Base-by-base conservation (phyloP, 2,888 invertebrate species). In the Nowickia ferox region DNA sequence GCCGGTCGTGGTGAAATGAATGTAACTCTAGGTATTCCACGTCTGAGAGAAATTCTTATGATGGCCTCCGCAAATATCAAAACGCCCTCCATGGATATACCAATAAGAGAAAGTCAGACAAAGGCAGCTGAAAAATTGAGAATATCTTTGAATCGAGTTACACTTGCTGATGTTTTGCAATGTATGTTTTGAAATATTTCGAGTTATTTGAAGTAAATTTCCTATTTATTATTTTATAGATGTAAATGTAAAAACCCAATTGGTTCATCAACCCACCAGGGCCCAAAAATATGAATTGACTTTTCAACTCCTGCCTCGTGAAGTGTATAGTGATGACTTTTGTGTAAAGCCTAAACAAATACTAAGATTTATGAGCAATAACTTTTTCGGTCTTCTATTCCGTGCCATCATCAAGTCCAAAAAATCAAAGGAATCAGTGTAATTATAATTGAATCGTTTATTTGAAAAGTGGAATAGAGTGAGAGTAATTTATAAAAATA, bases 1-100 rank as follows among this genome's bases (percentile, higher is more conserved):
- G 99, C 99, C 89, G 99, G 99, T 91, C 96, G 99, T 93, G 99
- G 99, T 94, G 99, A 99, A 93, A 99, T 99, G 99, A 99, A 99
- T 94, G 99, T 99, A 0, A 99, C 99, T 0, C 94, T 99, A n/a
- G 99, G 99, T 94, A 99, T 99, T 89, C 99, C 99, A 0, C 95
- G 99, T 89, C 94, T 99, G 8, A 94, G 98, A 89, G 99, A 99
- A 94, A 98, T 99, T 89, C 94, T 99, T 0, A 99, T 99, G 99
- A 96, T 96, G 90, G 99, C 98, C 0, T 97, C 98, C 1, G 95
- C 95, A n/a, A 96, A 96, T 84, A 97, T 99, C 13, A 97, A 98
- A 93, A 99, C 99, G 0, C 99, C 99, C 0, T 97, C 96, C 72
- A 98, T 99, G 97, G 98, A 98, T 90, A 96, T 98, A 88, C 98